Conservation (phyloP, 2,888 invertebrate genomes). For the Keiferia lycopersicella region DNA sequence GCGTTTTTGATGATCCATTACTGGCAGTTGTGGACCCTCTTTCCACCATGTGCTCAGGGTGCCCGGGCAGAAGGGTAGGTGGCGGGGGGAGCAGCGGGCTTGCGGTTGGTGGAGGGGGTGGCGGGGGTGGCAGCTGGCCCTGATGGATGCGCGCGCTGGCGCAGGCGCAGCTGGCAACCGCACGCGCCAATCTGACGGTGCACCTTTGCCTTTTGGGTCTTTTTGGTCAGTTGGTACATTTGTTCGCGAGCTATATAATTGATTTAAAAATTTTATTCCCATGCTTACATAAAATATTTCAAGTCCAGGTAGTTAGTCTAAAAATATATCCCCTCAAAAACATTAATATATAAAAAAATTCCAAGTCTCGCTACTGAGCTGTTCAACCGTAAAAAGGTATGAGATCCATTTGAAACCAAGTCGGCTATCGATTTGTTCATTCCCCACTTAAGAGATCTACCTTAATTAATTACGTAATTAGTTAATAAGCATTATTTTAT, state of each 20-base stretch:
- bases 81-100: neutral
- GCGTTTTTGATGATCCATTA: neutral
- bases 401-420: too few species aligned
- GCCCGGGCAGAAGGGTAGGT: neutral
- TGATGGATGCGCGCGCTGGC: neutral
- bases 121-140: conserved; percentile 10
- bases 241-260: conserved; percentile 1
- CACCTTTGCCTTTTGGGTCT: conserved; percentile 11
- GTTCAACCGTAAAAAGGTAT: too few species aligned
- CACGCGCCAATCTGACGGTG: conserved; percentile 24
- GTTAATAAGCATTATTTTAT: too few species aligned
- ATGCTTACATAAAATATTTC: neutral
- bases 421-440: too few species aligned
- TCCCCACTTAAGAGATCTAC: too few species aligned
- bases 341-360: too few species aligned
- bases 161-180: conserved; percentile 16
- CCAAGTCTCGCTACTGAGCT: too few species aligned
- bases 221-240: too few species aligned
- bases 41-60: neutral
- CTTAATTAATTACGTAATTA: too few species aligned
- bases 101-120: neutral
- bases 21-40: neutral
- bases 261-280: neutral
- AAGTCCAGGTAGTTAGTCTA: too few species aligned
- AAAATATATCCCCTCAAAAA: too few species aligned